These are phyloP conservation scores for Plusia festucae DNA, from an alignment of 2,888 invertebrate species.

Conservation along the genomic window DNA sequence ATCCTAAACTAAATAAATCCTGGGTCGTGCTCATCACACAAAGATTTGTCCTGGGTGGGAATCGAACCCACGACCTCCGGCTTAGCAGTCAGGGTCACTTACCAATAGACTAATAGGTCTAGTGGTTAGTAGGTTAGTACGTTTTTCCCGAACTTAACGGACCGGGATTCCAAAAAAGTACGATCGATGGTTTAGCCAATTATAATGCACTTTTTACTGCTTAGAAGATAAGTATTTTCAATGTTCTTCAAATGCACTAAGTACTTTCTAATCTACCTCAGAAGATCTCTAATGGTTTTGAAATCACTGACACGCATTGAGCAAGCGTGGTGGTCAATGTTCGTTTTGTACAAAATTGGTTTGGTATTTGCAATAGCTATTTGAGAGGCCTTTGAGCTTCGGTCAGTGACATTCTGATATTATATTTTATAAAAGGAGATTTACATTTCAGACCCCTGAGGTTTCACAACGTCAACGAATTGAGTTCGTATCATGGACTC, in stretches of 20 bases:
- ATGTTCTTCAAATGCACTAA: neutral
- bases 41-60: too few species aligned
- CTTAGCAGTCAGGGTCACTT: too few species aligned
- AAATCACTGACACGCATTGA: conserved; percentile 1
- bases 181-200: neutral
- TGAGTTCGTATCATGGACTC: neutral
- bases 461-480: neutral
- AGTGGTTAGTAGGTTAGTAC: too few species aligned
- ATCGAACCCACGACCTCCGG: too few species aligned
- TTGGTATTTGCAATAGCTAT: neutral
- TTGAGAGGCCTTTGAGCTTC: neutral
- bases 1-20: too few species aligned
- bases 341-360: neutral
- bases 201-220: neutral
- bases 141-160: too few species aligned
- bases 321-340: neutral
- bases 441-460: neutral
- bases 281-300: conserved; percentile 3
- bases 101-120: too few species aligned
- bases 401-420: neutral
- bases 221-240: neutral
- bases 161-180: too few species aligned
- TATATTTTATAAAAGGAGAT: neutral
- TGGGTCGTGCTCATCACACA: too few species aligned
- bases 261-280: neutral